phyloP scores from a whole-genome alignment of 2,888 invertebrate genomes.

The Epirrhoe alternata region DNA sequence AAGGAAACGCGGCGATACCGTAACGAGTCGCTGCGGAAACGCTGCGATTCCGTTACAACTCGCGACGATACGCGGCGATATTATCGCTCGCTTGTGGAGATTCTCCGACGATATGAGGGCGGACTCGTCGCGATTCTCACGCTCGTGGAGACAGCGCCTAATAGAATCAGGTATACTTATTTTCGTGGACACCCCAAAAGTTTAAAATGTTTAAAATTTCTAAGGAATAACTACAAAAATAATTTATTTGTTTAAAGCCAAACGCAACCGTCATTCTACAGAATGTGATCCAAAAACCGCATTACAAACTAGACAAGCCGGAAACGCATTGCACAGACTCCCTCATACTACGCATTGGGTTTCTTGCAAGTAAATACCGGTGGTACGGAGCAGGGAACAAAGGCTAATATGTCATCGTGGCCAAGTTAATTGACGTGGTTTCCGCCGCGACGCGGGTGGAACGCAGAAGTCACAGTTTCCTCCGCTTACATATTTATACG shows the following conservation, averaged over 20 bases:
- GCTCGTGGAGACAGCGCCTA: no score
- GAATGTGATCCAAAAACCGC: constrained; percentile 27
- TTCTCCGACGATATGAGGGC: no score
- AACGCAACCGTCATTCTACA: constrained; percentile 1
- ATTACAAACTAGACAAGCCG: constrained; percentile 38
- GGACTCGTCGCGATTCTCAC: no score
- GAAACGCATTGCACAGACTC: constrained; percentile 44
- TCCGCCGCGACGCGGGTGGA: constrained; percentile 78
- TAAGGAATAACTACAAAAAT: not conserved
- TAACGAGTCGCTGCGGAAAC: no score
- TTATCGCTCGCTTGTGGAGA: no score
- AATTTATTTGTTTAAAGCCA: not conserved
- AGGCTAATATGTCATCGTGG: constrained; percentile 83
- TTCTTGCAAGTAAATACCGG: constrained; percentile 70
- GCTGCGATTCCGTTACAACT: no score
- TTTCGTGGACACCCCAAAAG: not conserved
- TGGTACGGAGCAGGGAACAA: constrained; percentile 67
- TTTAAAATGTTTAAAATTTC: no score
- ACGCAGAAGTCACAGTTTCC: constrained; percentile 81
- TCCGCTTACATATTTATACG: constrained; percentile 79
- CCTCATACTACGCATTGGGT: constrained; percentile 50
- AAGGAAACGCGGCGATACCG: no score
- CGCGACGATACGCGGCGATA: no score
- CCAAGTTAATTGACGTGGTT: constrained; percentile 84
- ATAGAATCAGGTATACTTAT: no score